Conservation (phyloP, 2,888 invertebrate species). For the Meteorus cinctellus region DNA sequence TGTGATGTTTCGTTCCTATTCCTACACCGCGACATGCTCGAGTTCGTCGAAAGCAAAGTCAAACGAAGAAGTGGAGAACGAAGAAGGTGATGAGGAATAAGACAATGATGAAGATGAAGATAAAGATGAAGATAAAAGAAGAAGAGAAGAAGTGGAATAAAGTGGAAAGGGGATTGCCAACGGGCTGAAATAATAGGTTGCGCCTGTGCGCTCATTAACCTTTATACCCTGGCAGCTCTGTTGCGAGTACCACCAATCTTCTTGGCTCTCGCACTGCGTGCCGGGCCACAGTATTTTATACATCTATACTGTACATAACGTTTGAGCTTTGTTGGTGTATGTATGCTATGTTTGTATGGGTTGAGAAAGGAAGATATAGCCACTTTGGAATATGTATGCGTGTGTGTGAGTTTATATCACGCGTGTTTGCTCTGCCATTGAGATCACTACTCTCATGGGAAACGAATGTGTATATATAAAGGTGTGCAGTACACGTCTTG, state of each 20-base stretch:
- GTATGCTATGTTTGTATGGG: neutral
- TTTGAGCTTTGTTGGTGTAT: conserved; percentile 11
- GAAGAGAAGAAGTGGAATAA: conserved; percentile 40
- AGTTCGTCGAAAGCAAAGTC: conserved; percentile 44
- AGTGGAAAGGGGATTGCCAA: conserved; percentile 54
- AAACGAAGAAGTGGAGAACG: neutral
- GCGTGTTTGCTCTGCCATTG: conserved; percentile 51
- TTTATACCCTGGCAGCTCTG: conserved; percentile 69
- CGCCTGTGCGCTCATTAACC: conserved; percentile 73
- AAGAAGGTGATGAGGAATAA: conserved; percentile 30
- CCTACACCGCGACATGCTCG: conserved; percentile 46
- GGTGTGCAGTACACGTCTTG: conserved; percentile 37
- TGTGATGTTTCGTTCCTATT: conserved; percentile 19
- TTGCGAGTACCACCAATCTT: conserved; percentile 69
- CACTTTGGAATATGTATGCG: conserved; percentile 32
- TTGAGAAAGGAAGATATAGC: conserved; percentile 34
- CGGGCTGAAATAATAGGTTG: conserved; percentile 73
- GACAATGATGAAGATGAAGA: conserved; percentile 16
- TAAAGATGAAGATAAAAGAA: conserved; percentile 15
- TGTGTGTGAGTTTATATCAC: conserved; percentile 39
- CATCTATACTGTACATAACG: conserved; percentile 10
- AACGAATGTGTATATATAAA: conserved; percentile 24
- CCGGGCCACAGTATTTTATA: conserved; percentile 1
- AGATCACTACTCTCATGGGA: conserved; percentile 35
- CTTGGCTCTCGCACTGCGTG: conserved; percentile 59